Evolutionary conservation across 2,113 vertebrate genomes (phyloP), one percentile per base, ranked within the genome.

Genomic region (Oncorhynchus clarkii): DNA sequence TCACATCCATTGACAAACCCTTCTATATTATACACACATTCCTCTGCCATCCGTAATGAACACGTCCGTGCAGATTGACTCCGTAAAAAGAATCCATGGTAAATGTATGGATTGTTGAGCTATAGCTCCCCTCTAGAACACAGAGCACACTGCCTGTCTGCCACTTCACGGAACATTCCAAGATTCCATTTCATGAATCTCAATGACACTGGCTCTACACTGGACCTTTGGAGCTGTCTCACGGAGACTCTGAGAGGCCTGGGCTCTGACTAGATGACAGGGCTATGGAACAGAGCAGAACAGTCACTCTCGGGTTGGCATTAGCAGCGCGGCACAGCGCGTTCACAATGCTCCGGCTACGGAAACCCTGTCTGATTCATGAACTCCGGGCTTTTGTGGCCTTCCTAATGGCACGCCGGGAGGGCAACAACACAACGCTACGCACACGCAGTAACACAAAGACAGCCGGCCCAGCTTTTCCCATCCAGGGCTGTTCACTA

Each of bases 401-500:
- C 70, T 86, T 90, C 89, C 90, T 92, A 92, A 93, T 93, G 86
- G 85, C 90, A 81, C 84, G 76, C 90, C 81, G 71, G 92, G 93
- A 90, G 92, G 91, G 82, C 91, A 86, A 89, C 84, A 87, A 89
- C 84, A 88, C 86, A 86, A 76, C 57, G 26, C 12, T 70, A 67
- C 67, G 75, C 71, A 76, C 74, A 82, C 75, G 80, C 72, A 69
- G 67, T 11, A 16, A 60, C 62, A 67, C 49, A 67, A 67, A 70
- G 45, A 29, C 34, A 57, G 48, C 27, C 9, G 27, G 31, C 12
- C 22, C 59, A 27, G 65, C 26, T 71, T 75, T 71, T 48, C 73
- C 60, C 78, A 73, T 64, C 68, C 71, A 69, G 39, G 70, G 67
- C 80, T 71, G 54, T 80, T 80, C 81, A 79, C 68, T 74, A 24